Evolutionary conservation across 2,113 vertebrate species (phyloP).

Genomic region (Piprites chloris): DNA sequence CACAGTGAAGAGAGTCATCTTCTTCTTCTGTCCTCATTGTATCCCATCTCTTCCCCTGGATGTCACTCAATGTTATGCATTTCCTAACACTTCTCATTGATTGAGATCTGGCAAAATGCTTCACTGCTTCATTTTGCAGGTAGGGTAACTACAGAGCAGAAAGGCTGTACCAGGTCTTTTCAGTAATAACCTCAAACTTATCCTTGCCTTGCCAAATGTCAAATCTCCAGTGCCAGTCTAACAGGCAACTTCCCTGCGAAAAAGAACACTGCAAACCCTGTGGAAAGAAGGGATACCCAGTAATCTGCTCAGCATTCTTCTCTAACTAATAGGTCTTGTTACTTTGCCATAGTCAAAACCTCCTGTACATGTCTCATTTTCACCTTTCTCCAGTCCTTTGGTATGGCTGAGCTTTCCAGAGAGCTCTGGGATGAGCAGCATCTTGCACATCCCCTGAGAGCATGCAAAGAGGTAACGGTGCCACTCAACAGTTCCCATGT

Average conservation of each 20-base stretch:
- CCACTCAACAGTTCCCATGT: background rate
- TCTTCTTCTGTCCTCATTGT: background rate
- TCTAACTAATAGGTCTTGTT: background rate
- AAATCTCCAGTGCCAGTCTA: background rate
- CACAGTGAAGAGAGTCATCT: background rate
- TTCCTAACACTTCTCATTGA: background rate
- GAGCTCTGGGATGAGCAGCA: background rate
- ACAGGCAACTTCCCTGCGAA: background rate
- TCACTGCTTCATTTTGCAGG: background rate
- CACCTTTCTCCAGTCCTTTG: background rate
- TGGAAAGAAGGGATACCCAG: background rate
- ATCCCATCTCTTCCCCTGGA: background rate
- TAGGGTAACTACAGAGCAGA: background rate
- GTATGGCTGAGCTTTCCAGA: background rate
- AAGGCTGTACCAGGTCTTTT: background rate
- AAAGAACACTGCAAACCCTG: background rate
- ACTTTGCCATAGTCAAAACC: background rate
- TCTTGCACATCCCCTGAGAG: background rate
- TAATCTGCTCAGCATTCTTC: background rate
- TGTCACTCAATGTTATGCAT: background rate
- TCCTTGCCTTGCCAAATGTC: background rate
- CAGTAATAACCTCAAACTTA: background rate
- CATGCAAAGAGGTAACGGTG: rapidly evolving
- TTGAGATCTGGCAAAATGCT: background rate
- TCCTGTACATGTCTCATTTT: background rate